These are phyloP conservation scores for Tenodera sinensis DNA, from an alignment of 2,888 invertebrate genomes.

Conservation along the genomic window DNA sequence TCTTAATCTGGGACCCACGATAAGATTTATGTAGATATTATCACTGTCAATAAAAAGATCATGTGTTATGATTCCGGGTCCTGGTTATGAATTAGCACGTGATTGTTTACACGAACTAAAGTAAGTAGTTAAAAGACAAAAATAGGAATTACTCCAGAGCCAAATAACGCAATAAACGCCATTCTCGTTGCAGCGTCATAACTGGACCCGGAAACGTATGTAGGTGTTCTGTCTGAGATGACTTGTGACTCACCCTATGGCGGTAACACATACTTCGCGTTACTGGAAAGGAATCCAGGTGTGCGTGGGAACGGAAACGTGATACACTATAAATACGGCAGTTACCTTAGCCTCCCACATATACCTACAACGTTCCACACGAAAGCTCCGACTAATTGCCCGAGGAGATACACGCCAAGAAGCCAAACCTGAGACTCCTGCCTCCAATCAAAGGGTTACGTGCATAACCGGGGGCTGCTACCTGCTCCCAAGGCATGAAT, in stretches of 20 bases:
- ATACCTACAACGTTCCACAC: background rate
- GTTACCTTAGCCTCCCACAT: background rate
- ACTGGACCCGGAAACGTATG: too few species aligned
- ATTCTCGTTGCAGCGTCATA: too few species aligned
- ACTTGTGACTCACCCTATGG: background rate
- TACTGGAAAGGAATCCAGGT: background rate
- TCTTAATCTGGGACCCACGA: too few species aligned
- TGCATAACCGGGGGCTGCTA: background rate
- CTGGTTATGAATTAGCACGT: too few species aligned
- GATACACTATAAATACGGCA: background rate
- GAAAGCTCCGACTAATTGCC: background rate
- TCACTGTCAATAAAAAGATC: too few species aligned
- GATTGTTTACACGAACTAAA: too few species aligned
- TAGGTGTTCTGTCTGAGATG: too few species aligned
- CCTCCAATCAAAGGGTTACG: background rate
- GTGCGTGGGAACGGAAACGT: background rate
- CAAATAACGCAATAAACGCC: too few species aligned
- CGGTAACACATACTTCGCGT: background rate
- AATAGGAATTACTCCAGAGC: too few species aligned
- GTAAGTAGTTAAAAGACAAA: too few species aligned
- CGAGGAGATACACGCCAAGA: background rate
- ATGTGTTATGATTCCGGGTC: too few species aligned
- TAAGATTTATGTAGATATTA: too few species aligned
- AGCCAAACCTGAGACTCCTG: background rate
- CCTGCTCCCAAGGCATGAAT: background rate